Percentiles rank a stretch among this genome's conserved stretches.
Conservation (phyloP, 2,113 vertebrate genomes). For the Nothoprocta perdicaria region DNA sequence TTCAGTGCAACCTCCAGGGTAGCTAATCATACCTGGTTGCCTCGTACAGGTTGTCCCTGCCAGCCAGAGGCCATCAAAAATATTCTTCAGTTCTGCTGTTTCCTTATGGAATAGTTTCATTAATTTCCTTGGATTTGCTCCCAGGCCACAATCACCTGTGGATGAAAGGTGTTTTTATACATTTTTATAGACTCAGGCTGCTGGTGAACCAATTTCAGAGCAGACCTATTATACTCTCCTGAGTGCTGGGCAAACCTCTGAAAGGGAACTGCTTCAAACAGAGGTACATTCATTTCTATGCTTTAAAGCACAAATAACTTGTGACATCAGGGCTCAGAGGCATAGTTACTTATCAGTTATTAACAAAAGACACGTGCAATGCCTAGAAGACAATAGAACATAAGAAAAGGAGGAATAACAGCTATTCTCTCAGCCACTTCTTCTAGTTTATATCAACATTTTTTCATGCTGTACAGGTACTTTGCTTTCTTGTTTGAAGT, state of each 20-base stretch:
- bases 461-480: neutral
- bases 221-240: neutral
- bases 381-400: neutral
- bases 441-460: neutral
- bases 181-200: neutral
- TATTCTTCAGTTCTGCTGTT: neutral
- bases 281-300: neutral
- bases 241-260: neutral
- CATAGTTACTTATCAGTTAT: neutral
- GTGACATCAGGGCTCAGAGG: neutral
- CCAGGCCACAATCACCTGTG: neutral
- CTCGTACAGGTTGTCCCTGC: neutral
- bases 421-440: neutral
- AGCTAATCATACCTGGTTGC: neutral
- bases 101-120: neutral
- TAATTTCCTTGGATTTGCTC: neutral
- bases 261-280: neutral
- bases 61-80: neutral
- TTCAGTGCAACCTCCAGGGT: rapidly evolving
- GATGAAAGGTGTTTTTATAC: neutral
- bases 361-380: neutral
- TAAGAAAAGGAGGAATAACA: neutral
- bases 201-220: neutral
- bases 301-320: neutral
- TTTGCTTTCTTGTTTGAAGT: neutral